phyloP scores from a whole-genome alignment of 2,888 invertebrate species.

The Andrena chrysosceles region DNA sequence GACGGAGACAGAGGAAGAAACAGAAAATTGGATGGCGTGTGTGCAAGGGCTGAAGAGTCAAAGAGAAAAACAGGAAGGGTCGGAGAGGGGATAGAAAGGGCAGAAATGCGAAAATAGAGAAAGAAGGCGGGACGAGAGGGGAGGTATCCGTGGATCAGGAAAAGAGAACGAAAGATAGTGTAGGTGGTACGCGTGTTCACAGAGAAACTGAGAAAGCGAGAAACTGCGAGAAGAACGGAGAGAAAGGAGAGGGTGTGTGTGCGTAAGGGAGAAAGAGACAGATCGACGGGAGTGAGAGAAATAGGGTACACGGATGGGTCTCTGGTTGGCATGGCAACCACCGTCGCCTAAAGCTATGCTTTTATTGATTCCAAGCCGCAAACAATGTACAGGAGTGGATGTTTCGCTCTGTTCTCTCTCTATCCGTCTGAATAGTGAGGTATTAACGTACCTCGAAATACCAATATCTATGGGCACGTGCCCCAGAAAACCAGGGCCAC shows the following conservation, averaged over 20 bases:
- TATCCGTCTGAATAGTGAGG: slow-evolving; percentile 77
- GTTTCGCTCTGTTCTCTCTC: slow-evolving; percentile 83
- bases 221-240: slow-evolving; percentile 24
- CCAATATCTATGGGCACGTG: slow-evolving; percentile 74
- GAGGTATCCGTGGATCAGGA: slow-evolving; percentile 16
- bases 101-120: slow-evolving; percentile 40
- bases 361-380: slow-evolving; percentile 85
- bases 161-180: slow-evolving; percentile 49
- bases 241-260: slow-evolving; percentile 11
- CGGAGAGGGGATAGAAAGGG: slow-evolving; percentile 29
- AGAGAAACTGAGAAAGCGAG: slow-evolving; percentile 54
- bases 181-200: slow-evolving; percentile 46
- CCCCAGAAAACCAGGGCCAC: slow-evolving; percentile 71
- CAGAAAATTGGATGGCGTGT: slow-evolving; percentile 35
- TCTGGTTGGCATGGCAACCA: slow-evolving; percentile 82
- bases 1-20: slow-evolving; percentile 13
- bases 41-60: slow-evolving; percentile 34
- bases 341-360: slow-evolving; percentile 85
- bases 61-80: slow-evolving; percentile 24
- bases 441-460: slow-evolving; percentile 77
- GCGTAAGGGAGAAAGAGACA: slow-evolving; percentile 15
- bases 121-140: slow-evolving; percentile 6
- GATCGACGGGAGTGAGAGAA: slow-evolving; percentile 16
- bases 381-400: slow-evolving; percentile 85
- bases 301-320: slow-evolving; percentile 78